phyloP scores from a whole-genome alignment of 2,797 vertebrate genomes.

The Periophthalmus magnuspinnatus region DNA sequence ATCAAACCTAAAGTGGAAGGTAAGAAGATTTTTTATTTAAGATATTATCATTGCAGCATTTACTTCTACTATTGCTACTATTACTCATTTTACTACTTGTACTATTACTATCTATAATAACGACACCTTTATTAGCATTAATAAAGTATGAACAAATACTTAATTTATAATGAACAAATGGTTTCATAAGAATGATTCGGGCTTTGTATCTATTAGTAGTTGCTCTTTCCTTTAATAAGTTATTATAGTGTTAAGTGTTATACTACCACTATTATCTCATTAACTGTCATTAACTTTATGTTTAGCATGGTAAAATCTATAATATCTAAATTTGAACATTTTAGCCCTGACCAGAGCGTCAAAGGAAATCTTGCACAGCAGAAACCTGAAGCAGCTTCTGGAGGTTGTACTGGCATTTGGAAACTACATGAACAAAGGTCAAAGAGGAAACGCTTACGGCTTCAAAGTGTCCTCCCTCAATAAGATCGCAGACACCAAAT shows the following conservation, averaged over 20 bases:
- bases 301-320: no score
- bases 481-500: constrained; percentile 98
- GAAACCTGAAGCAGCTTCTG: constrained; percentile 89
- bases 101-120: no score
- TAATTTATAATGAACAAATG: no score
- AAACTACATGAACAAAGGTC: constrained; percentile 99
- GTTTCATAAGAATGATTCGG: neutral
- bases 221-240: no score
- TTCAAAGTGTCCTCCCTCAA: constrained; percentile 98
- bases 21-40: constrained; percentile 40
- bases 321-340: neutral
- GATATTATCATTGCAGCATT: neutral
- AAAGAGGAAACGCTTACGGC: constrained; percentile 94
- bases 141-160: no score
- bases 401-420: constrained; percentile 99
- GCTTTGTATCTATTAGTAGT: no score
- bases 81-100: no score
- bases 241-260: no score
- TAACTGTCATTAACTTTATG: no score
- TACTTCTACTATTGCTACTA: neutral
- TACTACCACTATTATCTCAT: no score
- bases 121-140: no score
- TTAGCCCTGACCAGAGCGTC: constrained; percentile 88
- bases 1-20: constrained; percentile 98
- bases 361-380: constrained; percentile 89